These are phyloP conservation scores for Drosophila athabasca DNA, from an alignment of 1,140 invertebrate species.

Conservation along the genomic window DNA sequence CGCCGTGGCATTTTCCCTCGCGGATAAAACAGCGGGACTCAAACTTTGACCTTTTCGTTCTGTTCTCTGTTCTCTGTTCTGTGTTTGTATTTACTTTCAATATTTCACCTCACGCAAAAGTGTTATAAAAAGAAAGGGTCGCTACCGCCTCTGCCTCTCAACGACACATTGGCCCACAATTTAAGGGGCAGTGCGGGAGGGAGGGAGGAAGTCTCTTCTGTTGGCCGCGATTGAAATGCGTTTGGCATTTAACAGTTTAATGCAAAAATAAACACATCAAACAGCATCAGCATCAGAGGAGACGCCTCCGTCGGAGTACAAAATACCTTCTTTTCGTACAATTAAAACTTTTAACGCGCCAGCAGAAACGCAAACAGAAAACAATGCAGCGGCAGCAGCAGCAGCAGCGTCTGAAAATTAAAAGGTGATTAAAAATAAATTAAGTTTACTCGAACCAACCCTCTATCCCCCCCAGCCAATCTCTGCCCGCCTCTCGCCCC, in stretches of 20 bases:
- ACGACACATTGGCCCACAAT: slow-evolving; percentile 74
- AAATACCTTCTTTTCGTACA: slow-evolving; percentile 65
- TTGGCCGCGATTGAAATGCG: slow-evolving; percentile 63
- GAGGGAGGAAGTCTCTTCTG: background rate
- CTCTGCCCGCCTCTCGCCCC: too few relatives aligned
- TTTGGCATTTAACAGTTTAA: slow-evolving; percentile 69
- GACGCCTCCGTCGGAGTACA: slow-evolving; percentile 6
- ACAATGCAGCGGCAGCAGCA: slow-evolving; percentile 38
- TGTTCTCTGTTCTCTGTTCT: slow-evolving; percentile 29
- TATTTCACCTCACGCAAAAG: slow-evolving; percentile 16
- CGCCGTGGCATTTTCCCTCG: slow-evolving; percentile 13
- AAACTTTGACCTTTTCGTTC: slow-evolving; percentile 45
- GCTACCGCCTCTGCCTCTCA: slow-evolving; percentile 22
- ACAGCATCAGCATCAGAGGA: slow-evolving; percentile 19
- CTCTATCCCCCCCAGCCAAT: too few relatives aligned
- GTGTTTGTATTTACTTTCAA: slow-evolving; percentile 21
- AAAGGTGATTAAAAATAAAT: slow-evolving; percentile 81
- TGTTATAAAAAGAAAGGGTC: slow-evolving; percentile 31
- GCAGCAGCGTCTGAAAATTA: slow-evolving; percentile 44
- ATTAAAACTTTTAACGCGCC: slow-evolving; percentile 75
- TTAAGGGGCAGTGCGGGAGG: background rate
- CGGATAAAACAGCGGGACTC: slow-evolving; percentile 4
- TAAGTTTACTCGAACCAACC: slow-evolving; percentile 58
- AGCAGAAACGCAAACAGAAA: slow-evolving; percentile 57
- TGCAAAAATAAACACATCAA: slow-evolving; percentile 73